Percentiles rank a stretch among this genome's conserved stretches.
phyloP scores from a whole-genome alignment of 2,797 vertebrate genomes.

The Peromyscus melanophrys region DNA sequence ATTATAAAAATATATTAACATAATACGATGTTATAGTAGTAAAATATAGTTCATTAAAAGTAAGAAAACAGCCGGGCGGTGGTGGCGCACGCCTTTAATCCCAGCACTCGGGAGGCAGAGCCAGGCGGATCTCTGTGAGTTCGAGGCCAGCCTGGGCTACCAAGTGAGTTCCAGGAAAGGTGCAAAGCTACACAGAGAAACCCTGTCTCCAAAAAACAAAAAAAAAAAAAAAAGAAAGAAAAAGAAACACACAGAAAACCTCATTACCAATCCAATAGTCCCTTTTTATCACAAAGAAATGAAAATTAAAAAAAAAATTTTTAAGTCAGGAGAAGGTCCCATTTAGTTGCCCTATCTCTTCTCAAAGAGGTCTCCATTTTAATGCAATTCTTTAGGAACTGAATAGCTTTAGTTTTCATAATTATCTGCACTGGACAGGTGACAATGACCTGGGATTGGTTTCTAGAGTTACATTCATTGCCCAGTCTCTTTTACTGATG shows the following conservation, averaged over 20 bases:
- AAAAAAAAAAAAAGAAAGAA: too few species aligned
- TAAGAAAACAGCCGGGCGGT: not conserved
- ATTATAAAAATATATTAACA: slow-evolving; percentile 59
- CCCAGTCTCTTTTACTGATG: slow-evolving; percentile 71
- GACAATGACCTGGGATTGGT: slow-evolving; percentile 57
- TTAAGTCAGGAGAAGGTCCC: not conserved
- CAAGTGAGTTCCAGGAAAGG: too few species aligned
- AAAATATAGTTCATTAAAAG: slow-evolving; percentile 37
- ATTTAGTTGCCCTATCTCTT: slow-evolving; percentile 50
- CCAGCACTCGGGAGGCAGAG: too few species aligned
- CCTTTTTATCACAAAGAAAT: slow-evolving; percentile 50
- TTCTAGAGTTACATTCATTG: slow-evolving; percentile 68
- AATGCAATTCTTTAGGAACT: slow-evolving; percentile 53
- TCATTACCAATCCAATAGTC: slow-evolving; percentile 52
- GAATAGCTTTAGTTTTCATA: slow-evolving; percentile 27
- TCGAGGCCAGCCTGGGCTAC: too few species aligned
- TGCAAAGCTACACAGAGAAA: too few species aligned
- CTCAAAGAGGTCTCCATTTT: slow-evolving; percentile 58
- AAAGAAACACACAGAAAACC: not conserved
- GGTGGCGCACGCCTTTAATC: too few species aligned
- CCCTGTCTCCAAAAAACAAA: too few species aligned
- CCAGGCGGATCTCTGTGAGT: too few species aligned
- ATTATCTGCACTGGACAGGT: slow-evolving; percentile 47
- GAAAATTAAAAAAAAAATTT: slow-evolving; percentile 39
- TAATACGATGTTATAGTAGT: slow-evolving; percentile 8